phyloP scores from a whole-genome alignment of 1,140 invertebrate species.

The Tetramorium parvispinum region DNA sequence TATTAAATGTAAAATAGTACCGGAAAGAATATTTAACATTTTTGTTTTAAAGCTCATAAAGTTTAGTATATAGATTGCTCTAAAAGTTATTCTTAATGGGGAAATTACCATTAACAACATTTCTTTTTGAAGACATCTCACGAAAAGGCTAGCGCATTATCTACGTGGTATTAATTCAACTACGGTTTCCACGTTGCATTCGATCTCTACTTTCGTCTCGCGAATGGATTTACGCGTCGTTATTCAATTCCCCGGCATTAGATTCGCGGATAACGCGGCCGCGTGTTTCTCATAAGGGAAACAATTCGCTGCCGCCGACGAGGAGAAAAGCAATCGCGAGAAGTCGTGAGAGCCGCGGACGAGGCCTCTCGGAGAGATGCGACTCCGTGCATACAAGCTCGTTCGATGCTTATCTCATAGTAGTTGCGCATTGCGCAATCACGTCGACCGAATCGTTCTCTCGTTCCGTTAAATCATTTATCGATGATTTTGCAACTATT shows the following conservation, averaged over 20 bases:
- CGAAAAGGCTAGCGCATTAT: conserved; percentile 24
- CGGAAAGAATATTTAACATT: not conserved
- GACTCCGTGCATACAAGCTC: conserved; percentile 26
- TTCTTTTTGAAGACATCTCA: not conserved
- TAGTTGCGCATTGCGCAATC: conserved; percentile 61
- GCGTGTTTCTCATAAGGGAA: conserved; percentile 66
- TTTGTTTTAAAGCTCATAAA: not conserved
- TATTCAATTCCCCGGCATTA: not conserved
- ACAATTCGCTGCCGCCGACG: conserved; percentile 39
- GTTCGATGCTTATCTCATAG: conserved; percentile 55
- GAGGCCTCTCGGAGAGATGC: conserved; percentile 14
- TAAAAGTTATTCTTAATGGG: conserved; percentile 6
- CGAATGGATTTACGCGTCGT: conserved; percentile 56
- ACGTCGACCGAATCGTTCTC: conserved; percentile 47
- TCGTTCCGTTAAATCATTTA: conserved; percentile 53
- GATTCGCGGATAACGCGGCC: conserved; percentile 33
- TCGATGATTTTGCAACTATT: conserved; percentile 61
- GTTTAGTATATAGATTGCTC: not conserved
- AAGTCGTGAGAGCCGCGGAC: conserved; percentile 58
- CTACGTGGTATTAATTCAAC: conserved; percentile 39
- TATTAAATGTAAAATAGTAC: not conserved
- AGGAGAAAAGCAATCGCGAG: conserved; percentile 43
- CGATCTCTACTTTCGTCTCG: conserved; percentile 6
- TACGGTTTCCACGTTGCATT: conserved; percentile 21
- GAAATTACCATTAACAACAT: conserved; percentile 12